Base-by-base conservation (phyloP, 2,888 invertebrate species). In the Pomacea canaliculata region DNA sequence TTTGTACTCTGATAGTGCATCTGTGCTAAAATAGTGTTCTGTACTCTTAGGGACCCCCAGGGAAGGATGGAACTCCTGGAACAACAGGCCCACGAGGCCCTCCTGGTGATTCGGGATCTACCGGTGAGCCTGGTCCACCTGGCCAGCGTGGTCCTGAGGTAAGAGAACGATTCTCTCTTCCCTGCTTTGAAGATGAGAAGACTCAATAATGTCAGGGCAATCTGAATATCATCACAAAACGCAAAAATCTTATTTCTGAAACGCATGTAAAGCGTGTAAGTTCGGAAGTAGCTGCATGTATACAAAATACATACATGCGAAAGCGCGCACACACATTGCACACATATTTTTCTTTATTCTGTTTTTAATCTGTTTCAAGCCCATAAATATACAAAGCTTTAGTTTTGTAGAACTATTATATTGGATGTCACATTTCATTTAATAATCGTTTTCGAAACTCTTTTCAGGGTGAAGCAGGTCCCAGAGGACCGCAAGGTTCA, bases 91-190 rank as follows among this genome's bases (percentile, higher is more conserved):
- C 81, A 18, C 79, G 79, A 9, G 88, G 87, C 48, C 86, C 85
- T 46, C 79, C 81, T 5, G 88, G 88, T 70, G 87, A 86, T 70
- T 70, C 75, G 37, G 88, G 88, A 56, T 78, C 85, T 18, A 82
- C 85, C 19, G 88, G 88, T 51, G 79, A 83, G 27, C 78, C 78
- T 70, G 88, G 88, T 70, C 81, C 80, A 13, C 80, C 80, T 10
- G 88, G 88, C 62, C 76, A 79, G 1, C 84, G 86, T 16, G 88
- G 88, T 77, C 83, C 83, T n/a, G 81, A 83, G 81, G 87, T 86
- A 76, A 70, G 78, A 48, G 63, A 56, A 18, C 12, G 49, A n/a
- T 19, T 70, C 18, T 8, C 16, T 51, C 9, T 27, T 56, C 3
- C 51, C 51, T 56, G 8, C 10, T 56, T 56, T 56, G 16, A 10